phyloP scores from a whole-genome alignment of 1,140 invertebrate species.

The Ceratosolen fusciceps region DNA sequence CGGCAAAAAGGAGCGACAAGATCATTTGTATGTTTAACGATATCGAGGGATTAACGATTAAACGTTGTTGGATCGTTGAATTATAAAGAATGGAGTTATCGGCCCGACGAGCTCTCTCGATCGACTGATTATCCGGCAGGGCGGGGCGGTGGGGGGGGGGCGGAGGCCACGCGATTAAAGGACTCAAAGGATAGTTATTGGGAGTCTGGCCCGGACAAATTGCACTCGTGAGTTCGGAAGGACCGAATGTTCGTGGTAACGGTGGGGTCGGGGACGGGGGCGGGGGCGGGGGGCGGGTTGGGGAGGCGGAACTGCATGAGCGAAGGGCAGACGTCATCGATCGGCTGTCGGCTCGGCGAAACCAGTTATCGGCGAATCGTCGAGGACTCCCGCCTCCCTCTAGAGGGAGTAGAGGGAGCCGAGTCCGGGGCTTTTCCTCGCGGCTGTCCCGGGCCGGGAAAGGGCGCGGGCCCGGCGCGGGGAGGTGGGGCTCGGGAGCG shows the following conservation, averaged over 20 bases:
- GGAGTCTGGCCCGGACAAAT: too few relatives aligned
- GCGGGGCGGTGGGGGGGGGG: background rate
- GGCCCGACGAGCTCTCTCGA: too few relatives aligned
- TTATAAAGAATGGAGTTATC: background rate
- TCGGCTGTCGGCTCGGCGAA: too few relatives aligned
- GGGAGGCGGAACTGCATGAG: too few relatives aligned
- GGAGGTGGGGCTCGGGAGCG: conserved; percentile 27
- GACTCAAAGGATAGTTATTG: background rate
- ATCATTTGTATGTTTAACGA: conserved; percentile 5
- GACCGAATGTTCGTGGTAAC: too few relatives aligned
- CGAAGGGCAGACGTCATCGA: too few relatives aligned
- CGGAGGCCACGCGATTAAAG: background rate
- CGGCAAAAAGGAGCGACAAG: background rate
- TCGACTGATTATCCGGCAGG: too few relatives aligned
- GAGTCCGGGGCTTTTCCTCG: background rate
- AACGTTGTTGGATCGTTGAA: background rate
- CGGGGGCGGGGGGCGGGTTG: too few relatives aligned
- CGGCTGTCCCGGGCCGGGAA: background rate
- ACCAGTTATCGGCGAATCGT: background rate
- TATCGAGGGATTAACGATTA: background rate
- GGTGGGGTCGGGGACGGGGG: too few relatives aligned
- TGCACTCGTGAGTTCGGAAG: background rate
- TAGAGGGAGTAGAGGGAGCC: background rate
- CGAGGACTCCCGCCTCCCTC: background rate
- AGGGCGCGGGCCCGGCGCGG: too few relatives aligned